These are phyloP conservation scores for Donacobius atricapilla DNA, from an alignment of 2,113 vertebrate species.

Conservation along the genomic window DNA sequence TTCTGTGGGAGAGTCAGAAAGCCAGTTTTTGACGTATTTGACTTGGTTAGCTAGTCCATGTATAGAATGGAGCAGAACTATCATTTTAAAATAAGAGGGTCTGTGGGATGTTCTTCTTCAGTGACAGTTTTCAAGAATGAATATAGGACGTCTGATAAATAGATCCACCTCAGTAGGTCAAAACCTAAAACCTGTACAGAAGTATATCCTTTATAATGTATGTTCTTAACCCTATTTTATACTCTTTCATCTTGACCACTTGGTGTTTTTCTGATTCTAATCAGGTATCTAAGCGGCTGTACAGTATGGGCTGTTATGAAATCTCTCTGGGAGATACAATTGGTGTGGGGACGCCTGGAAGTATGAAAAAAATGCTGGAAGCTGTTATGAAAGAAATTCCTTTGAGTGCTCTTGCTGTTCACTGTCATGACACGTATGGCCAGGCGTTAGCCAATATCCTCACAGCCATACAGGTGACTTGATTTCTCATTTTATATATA, in stretches of 20 bases:
- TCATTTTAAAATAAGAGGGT: background rate
- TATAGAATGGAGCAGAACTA: background rate
- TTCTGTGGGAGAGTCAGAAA: background rate
- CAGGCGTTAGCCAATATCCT: slow-evolving; percentile 93
- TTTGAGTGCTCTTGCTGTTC: slow-evolving; percentile 82
- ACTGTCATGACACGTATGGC: slow-evolving; percentile 94
- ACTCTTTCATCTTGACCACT: background rate
- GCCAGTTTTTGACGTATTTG: background rate
- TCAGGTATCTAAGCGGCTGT: slow-evolving; percentile 89
- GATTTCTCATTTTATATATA: background rate
- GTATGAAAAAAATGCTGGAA: slow-evolving; percentile 87
- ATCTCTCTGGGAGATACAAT: slow-evolving; percentile 91
- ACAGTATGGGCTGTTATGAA: slow-evolving; percentile 92
- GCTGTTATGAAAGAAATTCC: slow-evolving; percentile 88
- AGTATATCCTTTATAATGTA: background rate
- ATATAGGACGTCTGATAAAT: background rate
- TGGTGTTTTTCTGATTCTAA: background rate
- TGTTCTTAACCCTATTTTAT: background rate
- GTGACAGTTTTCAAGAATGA: background rate
- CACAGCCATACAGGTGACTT: slow-evolving; percentile 89
- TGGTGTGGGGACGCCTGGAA: slow-evolving; percentile 89
- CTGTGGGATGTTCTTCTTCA: background rate
- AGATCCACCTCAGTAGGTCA: background rate
- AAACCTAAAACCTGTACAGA: background rate
- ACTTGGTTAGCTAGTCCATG: background rate